Evolutionary conservation across 2,113 vertebrate species (phyloP).

Genomic region (Heliornis fulica): DNA sequence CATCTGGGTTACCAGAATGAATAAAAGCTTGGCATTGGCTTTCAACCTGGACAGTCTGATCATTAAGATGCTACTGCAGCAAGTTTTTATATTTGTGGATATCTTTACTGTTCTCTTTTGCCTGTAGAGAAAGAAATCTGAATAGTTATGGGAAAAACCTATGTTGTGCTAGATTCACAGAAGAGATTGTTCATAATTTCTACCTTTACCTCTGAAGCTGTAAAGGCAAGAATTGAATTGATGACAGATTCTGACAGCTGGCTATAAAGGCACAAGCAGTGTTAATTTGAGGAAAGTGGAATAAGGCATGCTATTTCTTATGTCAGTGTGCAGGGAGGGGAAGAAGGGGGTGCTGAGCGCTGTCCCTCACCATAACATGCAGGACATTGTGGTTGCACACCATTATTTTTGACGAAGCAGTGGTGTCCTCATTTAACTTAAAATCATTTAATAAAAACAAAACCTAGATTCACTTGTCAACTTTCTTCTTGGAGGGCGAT

Average conservation of each 20-base stretch:
- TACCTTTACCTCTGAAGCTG: background rate
- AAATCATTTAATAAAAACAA: background rate
- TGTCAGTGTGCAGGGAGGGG: background rate
- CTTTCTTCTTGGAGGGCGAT: background rate
- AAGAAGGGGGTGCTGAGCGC: background rate
- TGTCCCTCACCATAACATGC: background rate
- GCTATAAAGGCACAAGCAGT: background rate
- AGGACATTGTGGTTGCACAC: background rate
- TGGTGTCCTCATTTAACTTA: background rate
- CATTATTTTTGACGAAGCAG: background rate
- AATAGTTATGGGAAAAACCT: background rate
- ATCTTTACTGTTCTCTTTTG: background rate
- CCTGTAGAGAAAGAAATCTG: background rate
- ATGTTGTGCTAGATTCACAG: background rate
- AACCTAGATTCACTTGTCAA: background rate
- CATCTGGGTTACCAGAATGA: background rate
- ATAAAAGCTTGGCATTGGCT: background rate
- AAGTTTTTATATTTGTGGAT: background rate
- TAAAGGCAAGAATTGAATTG: background rate
- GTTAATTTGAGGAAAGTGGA: background rate
- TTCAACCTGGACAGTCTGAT: background rate
- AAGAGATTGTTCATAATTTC: background rate
- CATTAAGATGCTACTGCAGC: background rate
- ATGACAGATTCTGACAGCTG: slow-evolving; percentile 5
- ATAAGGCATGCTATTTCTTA: background rate